Evolutionary conservation across 2,113 vertebrate genomes (phyloP), one percentile per base, ranked within the genome.

Genomic region (Sylvia atricapilla): DNA sequence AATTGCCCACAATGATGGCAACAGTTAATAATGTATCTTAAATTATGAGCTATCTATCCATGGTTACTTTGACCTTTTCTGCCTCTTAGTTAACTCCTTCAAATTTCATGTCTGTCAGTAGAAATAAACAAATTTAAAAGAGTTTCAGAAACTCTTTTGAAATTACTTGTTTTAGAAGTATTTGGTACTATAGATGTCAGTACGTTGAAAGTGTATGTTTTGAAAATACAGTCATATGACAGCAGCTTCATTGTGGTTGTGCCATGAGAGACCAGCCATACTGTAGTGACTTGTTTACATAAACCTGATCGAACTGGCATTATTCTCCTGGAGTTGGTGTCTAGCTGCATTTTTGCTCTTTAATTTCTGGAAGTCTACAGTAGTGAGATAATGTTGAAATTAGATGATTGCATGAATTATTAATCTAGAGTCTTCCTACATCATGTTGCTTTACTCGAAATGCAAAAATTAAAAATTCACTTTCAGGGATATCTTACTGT

Each of bases 1-100:
- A 3, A 5, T 5, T 25, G 15, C 1, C 0, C 17, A 27, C 2
- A 3, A 13, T 53, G n/a, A 46, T 76, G 46, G 39, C 35, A 78
- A 21, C 23, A 23, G 23, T 63, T 73, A 58, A 49, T 37, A 44
- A n/a, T 58, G 18, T 18, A 19, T 70, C 46, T 39, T 88, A 84
- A 74, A 67, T 41, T 0, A 63, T 46, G 47, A 92, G 6, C 44
- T 76, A 33, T 82, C 44, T 75, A 35, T 83, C 41, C 20, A 27
- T 70, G 31, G 16, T 69, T 58, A 55, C 67, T 93, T 78, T 76
- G 74, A 84, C 75, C 58, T 91, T 84, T 90, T 62, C 24, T 80
- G 15, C 55, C 11, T 69, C 28, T 11, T 81, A 35, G 7, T 75
- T 89, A 70, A 68, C 21, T 31, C 47, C 19, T 84, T 87, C 5